phyloP scores from a whole-genome alignment of 1,140 invertebrate species.

The Andrena cerasifolii region DNA sequence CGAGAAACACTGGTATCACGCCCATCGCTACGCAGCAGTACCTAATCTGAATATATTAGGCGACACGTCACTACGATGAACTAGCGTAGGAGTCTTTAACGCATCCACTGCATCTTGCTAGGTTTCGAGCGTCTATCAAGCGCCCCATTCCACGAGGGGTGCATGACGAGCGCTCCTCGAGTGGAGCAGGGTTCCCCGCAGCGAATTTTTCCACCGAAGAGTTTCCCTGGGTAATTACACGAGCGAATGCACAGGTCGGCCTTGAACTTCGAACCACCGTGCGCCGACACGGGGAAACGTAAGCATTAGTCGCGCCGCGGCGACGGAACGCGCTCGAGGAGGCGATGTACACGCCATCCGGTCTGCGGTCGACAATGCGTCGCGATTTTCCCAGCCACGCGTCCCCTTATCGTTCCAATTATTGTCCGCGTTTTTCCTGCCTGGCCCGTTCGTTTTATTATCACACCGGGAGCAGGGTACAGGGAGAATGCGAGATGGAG shows the following conservation, averaged over 20 bases:
- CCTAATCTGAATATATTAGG: too few species aligned
- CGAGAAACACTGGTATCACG: too few species aligned
- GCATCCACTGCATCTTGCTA: too few species aligned
- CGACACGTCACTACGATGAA: too few species aligned
- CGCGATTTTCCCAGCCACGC: constrained; percentile 34
- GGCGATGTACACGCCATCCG: constrained; percentile 54
- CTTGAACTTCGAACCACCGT: constrained; percentile 56
- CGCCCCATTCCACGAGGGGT: too few species aligned
- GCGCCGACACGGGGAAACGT: background rate
- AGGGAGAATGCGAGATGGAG: constrained; percentile 10
- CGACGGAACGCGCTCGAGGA: background rate
- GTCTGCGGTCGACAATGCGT: constrained; percentile 42
- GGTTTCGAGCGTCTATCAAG: too few species aligned
- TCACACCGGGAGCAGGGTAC: constrained; percentile 7
- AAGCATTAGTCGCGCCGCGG: background rate
- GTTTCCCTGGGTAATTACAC: constrained; percentile 25
- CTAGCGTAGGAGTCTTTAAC: too few species aligned
- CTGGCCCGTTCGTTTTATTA: constrained; percentile 15
- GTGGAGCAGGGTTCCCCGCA: background rate
- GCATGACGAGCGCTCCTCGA: too few species aligned
- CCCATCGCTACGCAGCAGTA: too few species aligned
- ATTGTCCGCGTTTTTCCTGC: constrained; percentile 19
- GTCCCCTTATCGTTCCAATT: constrained; percentile 42
- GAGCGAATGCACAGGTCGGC: constrained; percentile 34
- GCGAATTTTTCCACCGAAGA: background rate